These are phyloP conservation scores for Stenodera caucasica DNA, from an alignment of 2,888 invertebrate species.

Conservation along the genomic window DNA sequence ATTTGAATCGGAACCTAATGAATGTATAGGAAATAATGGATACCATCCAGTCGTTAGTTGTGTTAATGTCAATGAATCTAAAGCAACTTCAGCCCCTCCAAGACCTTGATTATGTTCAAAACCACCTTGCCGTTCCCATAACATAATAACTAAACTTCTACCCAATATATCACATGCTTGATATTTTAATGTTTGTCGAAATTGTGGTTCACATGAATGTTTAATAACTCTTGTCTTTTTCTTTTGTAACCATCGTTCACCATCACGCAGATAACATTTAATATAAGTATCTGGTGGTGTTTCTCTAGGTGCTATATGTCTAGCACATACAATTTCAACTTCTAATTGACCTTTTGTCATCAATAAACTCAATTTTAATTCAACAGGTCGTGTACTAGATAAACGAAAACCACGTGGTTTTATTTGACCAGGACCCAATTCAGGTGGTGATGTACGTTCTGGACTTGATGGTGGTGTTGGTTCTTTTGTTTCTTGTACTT, in stretches of 20 bases:
- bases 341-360: conserved; percentile 91
- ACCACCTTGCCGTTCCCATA: conserved; percentile 89
- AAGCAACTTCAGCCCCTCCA: conserved; percentile 72
- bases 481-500: conserved; percentile 59
- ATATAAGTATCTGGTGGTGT: conserved; percentile 88
- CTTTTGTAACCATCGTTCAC: conserved; percentile 86
- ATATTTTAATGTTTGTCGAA: conserved; percentile 87
- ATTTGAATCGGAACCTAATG: conserved; percentile 69
- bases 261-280: conserved; percentile 89
- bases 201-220: conserved; percentile 81
- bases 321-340: conserved; percentile 78
- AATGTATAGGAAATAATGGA: conserved; percentile 85
- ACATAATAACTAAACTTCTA: conserved; percentile 83
- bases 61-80: conserved; percentile 79
- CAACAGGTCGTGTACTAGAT: conserved; percentile 71
- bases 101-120: conserved; percentile 81
- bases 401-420: conserved; percentile 75
- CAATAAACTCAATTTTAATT: conserved; percentile 83
- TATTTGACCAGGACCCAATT: conserved; percentile 78
- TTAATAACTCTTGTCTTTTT: conserved; percentile 86
- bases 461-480: conserved; percentile 60
- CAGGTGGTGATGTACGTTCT: conserved; percentile 59
- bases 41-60: conserved; percentile 89
- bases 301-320: conserved; percentile 70
- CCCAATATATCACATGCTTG: conserved; percentile 76